phyloP scores from a whole-genome alignment of 2,888 invertebrate genomes.

The Drosophila falleni region DNA sequence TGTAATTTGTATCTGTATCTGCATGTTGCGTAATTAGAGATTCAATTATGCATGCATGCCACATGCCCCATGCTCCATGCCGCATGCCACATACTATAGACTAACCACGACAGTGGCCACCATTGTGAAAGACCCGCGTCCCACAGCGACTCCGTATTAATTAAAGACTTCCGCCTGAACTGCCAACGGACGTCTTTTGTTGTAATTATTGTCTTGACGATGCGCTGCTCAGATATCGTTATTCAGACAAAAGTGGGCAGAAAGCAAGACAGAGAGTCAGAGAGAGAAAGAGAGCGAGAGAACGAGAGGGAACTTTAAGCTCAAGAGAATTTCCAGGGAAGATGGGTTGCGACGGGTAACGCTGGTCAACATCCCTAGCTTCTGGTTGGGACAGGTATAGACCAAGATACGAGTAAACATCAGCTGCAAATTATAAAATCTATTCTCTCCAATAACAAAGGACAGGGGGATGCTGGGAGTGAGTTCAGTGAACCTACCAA shows the following conservation, averaged over 20 bases:
- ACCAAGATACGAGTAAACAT: slow-evolving; percentile 3
- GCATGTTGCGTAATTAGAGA: slow-evolving; percentile 71
- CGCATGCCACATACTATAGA: slow-evolving; percentile 2
- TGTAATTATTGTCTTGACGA: slow-evolving; percentile 65
- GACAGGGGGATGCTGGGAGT: slow-evolving; percentile 29
- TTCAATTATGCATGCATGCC: slow-evolving; percentile 66
- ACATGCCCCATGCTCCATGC: slow-evolving; percentile 2
- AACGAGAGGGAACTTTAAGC: neutral
- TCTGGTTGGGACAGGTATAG: slow-evolving; percentile 13
- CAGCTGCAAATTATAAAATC: slow-evolving; percentile 10
- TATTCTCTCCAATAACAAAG: neutral
- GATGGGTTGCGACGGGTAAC: slow-evolving; percentile 5
- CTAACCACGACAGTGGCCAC: slow-evolving; percentile 4
- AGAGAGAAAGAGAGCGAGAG: neutral
- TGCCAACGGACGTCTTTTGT: slow-evolving; percentile 68
- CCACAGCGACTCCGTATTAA: slow-evolving; percentile 60
- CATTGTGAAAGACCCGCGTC: slow-evolving; percentile 42
- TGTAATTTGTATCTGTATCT: slow-evolving; percentile 12
- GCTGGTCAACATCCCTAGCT: slow-evolving; percentile 29
- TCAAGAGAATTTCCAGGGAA: neutral
- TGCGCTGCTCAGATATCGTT: slow-evolving; percentile 41
- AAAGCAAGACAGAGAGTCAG: neutral
- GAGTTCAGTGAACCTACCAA: slow-evolving; percentile 39
- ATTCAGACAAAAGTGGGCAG: slow-evolving; percentile 23
- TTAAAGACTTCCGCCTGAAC: slow-evolving; percentile 77